Evolutionary conservation across 1,140 invertebrate species (phyloP), one percentile per base, ranked within the genome.

Genomic region (Conopomorpha cramerella): DNA sequence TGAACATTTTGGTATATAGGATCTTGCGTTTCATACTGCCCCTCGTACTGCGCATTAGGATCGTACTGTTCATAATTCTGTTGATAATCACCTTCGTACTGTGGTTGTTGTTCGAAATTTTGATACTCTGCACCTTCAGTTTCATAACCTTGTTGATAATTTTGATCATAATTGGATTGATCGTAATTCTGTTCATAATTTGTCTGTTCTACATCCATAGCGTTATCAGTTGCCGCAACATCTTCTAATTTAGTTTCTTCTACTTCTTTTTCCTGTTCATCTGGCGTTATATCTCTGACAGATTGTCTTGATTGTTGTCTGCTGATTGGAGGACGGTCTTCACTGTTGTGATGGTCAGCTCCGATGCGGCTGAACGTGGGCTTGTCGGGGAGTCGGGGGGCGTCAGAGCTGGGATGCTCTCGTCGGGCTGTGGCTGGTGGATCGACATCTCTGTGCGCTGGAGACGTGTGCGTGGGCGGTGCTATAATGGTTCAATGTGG

Each of bases 341-440:
- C 28, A 27, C 36, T 3, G 40, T 33, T 8, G 15, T 23, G 7
- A 34, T 26, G n/a, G 33, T 39, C 27, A 12, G 46, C 27, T 34
- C 33, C n/a, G 33, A 23, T 23, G 13, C 7, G 33, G 18, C n/a
- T 23, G 33, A 14, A 19, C 16, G 13, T 18, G 18, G 16, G 18
- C 33, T 8, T 11, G 50, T 49, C 2, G 68, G 68, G 1, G 64
- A 63, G 23, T 61, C 62, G 36, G 62, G 64, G 3, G 68, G 68
- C 30, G 52, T 65, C 51, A 67, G 38, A 40, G 72, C 71, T 30
- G 65, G 66, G 27, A 76, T 76, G 14, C 53, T 65, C 43, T 56
- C 44, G 52, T 76, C 71, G 30, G 65, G 58, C 31, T 43, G 31
- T 28, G 65, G 63, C 12, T 29, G 55, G 36, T 53, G 53, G 17